phyloP scores from a whole-genome alignment of 1,140 invertebrate species.

The Drosophila neocordata region DNA sequence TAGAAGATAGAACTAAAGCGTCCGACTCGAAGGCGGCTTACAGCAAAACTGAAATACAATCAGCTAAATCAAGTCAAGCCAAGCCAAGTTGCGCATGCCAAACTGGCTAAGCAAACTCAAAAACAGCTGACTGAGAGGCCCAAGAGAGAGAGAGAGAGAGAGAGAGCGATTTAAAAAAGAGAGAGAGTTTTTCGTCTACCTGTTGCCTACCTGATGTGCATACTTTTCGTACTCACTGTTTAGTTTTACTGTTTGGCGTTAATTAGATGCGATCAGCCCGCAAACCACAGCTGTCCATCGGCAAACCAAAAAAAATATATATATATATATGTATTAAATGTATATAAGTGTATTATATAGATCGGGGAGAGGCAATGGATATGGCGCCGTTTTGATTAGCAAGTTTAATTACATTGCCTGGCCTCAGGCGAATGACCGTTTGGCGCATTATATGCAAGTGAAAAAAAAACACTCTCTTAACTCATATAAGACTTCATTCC shows the following conservation, averaged over 20 bases:
- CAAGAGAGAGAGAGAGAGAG: slow-evolving; percentile 9
- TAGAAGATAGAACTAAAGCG: slow-evolving; percentile 18
- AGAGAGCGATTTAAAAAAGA: not conserved
- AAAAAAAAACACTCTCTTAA: not conserved
- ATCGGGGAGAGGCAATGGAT: slow-evolving; percentile 6
- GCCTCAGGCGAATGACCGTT: slow-evolving; percentile 48
- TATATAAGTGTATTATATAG: slow-evolving; percentile 8
- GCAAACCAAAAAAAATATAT: slow-evolving; percentile 16
- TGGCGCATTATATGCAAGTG: not conserved
- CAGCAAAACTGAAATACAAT: slow-evolving; percentile 45
- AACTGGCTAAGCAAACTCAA: slow-evolving; percentile 20
- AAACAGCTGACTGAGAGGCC: slow-evolving; percentile 59
- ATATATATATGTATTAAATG: slow-evolving; percentile 4
- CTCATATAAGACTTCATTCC: not conserved
- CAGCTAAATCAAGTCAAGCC: slow-evolving; percentile 3
- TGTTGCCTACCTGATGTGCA: slow-evolving; percentile 13
- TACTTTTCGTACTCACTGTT: slow-evolving; percentile 51
- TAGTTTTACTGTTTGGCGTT: slow-evolving; percentile 32
- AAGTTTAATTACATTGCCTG: slow-evolving; percentile 59
- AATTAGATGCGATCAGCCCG: slow-evolving; percentile 49
- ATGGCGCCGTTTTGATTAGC: slow-evolving; percentile 17
- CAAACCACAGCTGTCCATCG: slow-evolving; percentile 39
- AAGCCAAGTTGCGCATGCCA: slow-evolving; percentile 22
- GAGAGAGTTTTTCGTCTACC: slow-evolving; percentile 16
- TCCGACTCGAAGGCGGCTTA: slow-evolving; percentile 47